These are phyloP conservation scores for Apamea epomidion DNA, from an alignment of 2,888 invertebrate genomes.

Conservation along the genomic window DNA sequence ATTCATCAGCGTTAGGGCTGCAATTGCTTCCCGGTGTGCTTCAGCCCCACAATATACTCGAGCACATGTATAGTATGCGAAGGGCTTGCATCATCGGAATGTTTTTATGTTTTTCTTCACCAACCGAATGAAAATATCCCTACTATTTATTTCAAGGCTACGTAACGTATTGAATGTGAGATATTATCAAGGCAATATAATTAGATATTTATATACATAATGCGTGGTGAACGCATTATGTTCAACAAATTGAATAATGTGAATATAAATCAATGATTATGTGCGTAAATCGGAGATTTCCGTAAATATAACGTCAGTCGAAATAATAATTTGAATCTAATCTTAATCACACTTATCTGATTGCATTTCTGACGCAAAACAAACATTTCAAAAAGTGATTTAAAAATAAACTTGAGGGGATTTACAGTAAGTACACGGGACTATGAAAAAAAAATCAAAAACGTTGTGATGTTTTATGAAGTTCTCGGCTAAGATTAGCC, in stretches of 20 bases:
- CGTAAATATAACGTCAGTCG: not conserved
- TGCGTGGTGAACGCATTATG: not conserved
- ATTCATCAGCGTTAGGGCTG: slow-evolving; percentile 86
- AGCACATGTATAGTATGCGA: slow-evolving; percentile 36
- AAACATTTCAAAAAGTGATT: not conserved
- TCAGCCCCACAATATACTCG: slow-evolving; percentile 68
- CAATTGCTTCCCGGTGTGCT: slow-evolving; percentile 82
- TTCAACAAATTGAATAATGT: not conserved
- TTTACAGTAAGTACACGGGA: not conserved
- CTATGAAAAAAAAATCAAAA: not conserved
- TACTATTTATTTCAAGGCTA: not conserved
- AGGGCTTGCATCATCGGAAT: slow-evolving; percentile 18
- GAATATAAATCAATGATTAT: not conserved
- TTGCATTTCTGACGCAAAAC: not conserved
- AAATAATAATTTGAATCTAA: not conserved
- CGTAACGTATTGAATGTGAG: not conserved
- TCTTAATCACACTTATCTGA: not conserved
- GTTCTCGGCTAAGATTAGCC: not conserved
- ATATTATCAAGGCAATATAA: not conserved
- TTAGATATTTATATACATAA: not conserved
- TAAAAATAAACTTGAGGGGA: not conserved
- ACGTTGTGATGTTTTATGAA: not conserved
- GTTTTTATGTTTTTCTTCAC: slow-evolving; percentile 16
- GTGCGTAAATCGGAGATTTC: not conserved
- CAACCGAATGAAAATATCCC: not conserved